A percentile compares a stretch with the other conserved stretches of the same genome.
These are phyloP conservation scores for Hydractinia symbiolongicarpus DNA, from an alignment of 30 jellyfish, hydroid and myxozoan species.

Conservation along the genomic window DNA sequence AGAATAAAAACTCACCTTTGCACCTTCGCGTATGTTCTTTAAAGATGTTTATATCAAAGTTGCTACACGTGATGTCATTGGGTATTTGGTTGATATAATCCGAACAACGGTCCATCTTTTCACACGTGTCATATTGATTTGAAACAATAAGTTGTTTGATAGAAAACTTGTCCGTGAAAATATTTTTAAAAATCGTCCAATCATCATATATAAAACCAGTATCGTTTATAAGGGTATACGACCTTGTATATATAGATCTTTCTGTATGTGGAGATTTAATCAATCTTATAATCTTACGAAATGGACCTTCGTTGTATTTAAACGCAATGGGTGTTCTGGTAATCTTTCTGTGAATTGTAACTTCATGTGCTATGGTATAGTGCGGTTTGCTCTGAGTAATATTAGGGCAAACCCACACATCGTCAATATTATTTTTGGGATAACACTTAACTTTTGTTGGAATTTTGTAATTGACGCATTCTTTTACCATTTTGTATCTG, in stretches of 20 bases:
- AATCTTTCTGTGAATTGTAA: not conserved
- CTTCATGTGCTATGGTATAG: not conserved
- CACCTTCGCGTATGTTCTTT: too few relatives aligned
- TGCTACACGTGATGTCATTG: too few relatives aligned
- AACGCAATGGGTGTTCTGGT: not conserved
- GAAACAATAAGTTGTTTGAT: not conserved
- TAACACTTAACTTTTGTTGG: not conserved
- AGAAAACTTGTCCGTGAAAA: not conserved
- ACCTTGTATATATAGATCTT: not conserved
- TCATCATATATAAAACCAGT: not conserved
- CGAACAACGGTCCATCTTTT: not conserved
- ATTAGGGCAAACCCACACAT: not conserved
- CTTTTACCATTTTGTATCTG: not conserved
- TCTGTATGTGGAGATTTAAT: constrained; percentile 4
- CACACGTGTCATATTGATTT: not conserved
- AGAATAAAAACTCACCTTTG: too few relatives aligned
- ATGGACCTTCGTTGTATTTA: not conserved
- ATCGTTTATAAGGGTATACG: not conserved
- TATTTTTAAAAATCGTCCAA: not conserved
- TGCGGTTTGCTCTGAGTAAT: not conserved
- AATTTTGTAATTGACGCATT: not conserved
- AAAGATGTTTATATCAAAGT: too few relatives aligned
- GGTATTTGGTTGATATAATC: not conserved
- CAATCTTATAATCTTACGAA: not conserved
- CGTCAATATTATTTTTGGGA: not conserved